Conservation (phyloP, 1,140 invertebrate genomes). For the Myzus persicae region DNA sequence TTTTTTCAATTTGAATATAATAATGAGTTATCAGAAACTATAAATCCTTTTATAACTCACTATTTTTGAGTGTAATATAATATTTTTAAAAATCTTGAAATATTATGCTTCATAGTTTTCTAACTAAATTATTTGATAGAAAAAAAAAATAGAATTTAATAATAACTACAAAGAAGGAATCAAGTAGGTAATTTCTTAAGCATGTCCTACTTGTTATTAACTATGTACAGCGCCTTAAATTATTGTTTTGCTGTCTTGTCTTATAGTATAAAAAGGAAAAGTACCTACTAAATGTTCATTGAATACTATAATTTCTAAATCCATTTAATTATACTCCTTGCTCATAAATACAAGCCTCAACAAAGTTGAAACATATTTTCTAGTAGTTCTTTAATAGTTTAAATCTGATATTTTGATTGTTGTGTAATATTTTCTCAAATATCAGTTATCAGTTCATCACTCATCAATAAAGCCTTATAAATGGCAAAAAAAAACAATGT, state of each 20-base stretch:
- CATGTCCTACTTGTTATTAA: neutral
- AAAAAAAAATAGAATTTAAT: neutral
- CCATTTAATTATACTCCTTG: neutral
- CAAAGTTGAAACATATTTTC: neutral
- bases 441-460: neutral
- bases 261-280: neutral
- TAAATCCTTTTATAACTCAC: neutral
- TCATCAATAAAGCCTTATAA: neutral
- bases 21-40: no score
- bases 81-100: neutral
- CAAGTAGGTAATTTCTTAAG: neutral
- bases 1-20: no score
- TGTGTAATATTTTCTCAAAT: neutral
- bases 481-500: neutral
- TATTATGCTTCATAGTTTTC: neutral
- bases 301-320: neutral
- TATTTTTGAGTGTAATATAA: neutral
- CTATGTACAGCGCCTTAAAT: neutral
- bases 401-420: neutral
- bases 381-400: neutral
- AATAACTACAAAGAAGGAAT: neutral
- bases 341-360: neutral
- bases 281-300: neutral
- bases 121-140: neutral
- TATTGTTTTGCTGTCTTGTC: neutral